Base-by-base conservation (phyloP, 1,140 invertebrate genomes). In the Heliconius nattereri region DNA sequence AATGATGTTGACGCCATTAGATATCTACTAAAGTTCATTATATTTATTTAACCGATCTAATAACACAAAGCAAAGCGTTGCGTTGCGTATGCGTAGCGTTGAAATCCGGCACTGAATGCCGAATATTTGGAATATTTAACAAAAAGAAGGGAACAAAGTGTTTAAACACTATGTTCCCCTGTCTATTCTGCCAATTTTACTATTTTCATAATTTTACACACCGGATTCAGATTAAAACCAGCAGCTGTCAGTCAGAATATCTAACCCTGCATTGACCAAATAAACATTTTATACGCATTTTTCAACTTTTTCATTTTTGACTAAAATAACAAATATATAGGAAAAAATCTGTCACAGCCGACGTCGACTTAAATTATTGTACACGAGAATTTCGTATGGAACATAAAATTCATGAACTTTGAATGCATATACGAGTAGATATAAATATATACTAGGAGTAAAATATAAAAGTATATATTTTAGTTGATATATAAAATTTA, bases 311-410 rank as follows among this genome's bases (percentile, higher is more conserved):
- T 26, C 23, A 26, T 11, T 66, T 26, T 29, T 66, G 9, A 66
- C 60, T 20, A 57, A 76, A 75, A 79, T 73, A 82, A 81, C 78
- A 74, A 76, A 81, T 83, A 71, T 78, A 75, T 29, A 13, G 71
- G 74, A 81, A 66, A n/a, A 66, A 66, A 66, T 75, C 54, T 71
- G 45, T 75, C 49, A 75, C 73, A 75, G 40, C 75, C 52, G 49
- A 49, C 66, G 73, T 79, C 78, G 40, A 75, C 66, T 76, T 72
- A 76, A 80, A 76, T 76, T 80, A 76, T 80, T 71, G 73, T 76
- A 37, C 37, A 73, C 52, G 73, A 57, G 66, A 76, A 74, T 80
- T 75, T 57, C 78, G 54, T 76, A 74, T 57, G 75, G 45, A 40
- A 73, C 37, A 72, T 76, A 80, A 75, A 80, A 75, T 75, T 71